Evolutionary conservation across 2,888 invertebrate species (phyloP), one percentile per base, ranked within the genome.

Genomic region (Pristionchus japonicus): DNA sequence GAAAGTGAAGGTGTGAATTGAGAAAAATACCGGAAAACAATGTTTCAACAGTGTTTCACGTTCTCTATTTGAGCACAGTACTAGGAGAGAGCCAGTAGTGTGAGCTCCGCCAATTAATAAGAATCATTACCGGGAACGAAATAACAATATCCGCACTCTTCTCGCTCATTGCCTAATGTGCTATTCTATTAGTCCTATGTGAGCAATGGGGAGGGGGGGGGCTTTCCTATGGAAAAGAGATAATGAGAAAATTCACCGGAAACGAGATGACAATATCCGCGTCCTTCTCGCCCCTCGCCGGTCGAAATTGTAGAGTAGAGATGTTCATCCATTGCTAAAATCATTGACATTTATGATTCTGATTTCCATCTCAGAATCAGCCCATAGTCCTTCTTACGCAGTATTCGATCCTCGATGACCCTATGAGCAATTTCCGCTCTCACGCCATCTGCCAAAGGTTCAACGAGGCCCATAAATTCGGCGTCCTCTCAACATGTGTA

Each of bases 251-350:
- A 17, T 4, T 40, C n/a, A 84, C 85, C 85, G 85, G 85, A 85
- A 85, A 85, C 23, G 61, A 61, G 13, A 85, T 85, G 43, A 64
- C 43, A 23, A 85, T 85, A 43, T 85, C 85, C 9, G 85, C 85
- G 7, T 85, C 85, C 17, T 64, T 85, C 43, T 64, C 64, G 1
- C 40, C 15, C 11, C 85, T 20, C 27, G 85, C 85, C 13, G 85
- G 85, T 40, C 61, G n/a, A 64, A 85, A 85, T 13, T 34, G n/a
- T 13, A 85, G 47, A 20, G 61, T 85, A 13, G 85, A 85, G 40
- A 85, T 85, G 43, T 85, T 85, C 64, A 52, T 27, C 85, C 85
- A 85, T 85, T 85, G 85, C 40, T 40, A 34, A 20, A 83, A 57
- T 70, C 11, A 11, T 43, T 43, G 11, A 9, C 11, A 57, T n/a